These are phyloP conservation scores for Drymodes brunneopygia DNA, from an alignment of 2,113 vertebrate species.

Conservation along the genomic window DNA sequence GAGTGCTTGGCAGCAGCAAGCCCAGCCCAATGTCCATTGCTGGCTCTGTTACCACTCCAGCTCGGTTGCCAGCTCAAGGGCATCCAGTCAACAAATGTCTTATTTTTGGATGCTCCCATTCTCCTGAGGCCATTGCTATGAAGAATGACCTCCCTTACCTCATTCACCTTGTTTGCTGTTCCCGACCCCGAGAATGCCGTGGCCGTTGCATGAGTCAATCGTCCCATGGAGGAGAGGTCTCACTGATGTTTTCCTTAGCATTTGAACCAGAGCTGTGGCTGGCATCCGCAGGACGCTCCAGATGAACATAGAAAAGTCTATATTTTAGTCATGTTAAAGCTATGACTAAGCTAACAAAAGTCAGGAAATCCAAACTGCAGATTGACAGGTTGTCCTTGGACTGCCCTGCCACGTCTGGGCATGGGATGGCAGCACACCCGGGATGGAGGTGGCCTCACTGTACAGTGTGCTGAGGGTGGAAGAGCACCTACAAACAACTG, in stretches of 20 bases:
- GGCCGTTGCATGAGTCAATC: conserved; percentile 30
- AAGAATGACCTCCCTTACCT: conserved; percentile 58
- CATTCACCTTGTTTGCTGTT: conserved; percentile 72
- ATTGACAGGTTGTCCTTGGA: conserved; percentile 23
- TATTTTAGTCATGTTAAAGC: conserved; percentile 51
- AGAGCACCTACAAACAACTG: not conserved
- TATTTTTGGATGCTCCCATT: conserved; percentile 69
- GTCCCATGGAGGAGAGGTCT: not conserved
- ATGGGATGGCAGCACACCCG: not conserved
- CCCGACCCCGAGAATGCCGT: not conserved
- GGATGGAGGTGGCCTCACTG: not conserved
- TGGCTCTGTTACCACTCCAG: conserved; percentile 39
- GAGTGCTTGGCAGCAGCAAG: conserved; percentile 41
- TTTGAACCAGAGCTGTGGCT: conserved; percentile 42
- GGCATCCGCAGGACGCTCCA: not conserved
- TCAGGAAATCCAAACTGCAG: conserved; percentile 45
- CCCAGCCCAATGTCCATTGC: conserved; percentile 46
- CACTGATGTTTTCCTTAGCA: conserved; percentile 52
- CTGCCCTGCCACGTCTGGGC: not conserved
- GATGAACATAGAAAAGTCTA: conserved; percentile 26
- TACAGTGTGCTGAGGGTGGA: not conserved
- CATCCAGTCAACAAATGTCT: conserved; percentile 63
- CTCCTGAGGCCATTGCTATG: conserved; percentile 35
- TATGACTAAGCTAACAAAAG: conserved; percentile 35
- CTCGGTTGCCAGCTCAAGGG: conserved; percentile 68